Percentiles rank a stretch among this genome's conserved stretches.
Evolutionary conservation across 2,888 invertebrate species (phyloP).

Genomic region (Campoplex capitator): DNA sequence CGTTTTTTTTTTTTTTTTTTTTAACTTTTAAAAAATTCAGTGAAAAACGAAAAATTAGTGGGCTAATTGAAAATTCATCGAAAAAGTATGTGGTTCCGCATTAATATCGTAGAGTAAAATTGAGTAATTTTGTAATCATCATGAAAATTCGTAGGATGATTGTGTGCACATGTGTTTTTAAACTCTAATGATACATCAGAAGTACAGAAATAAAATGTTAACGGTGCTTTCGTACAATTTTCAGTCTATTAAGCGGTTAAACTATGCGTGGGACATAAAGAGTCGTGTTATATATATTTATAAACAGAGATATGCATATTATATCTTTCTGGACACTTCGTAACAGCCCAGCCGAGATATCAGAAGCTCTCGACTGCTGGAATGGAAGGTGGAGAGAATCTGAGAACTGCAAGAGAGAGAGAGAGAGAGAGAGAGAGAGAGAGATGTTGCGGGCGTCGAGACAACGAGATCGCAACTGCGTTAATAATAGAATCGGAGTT

Average conservation of each 20-base stretch:
- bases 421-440: conserved; percentile 48
- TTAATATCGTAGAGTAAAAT: not conserved
- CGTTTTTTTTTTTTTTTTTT: too few species aligned
- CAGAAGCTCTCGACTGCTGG: conserved; percentile 43
- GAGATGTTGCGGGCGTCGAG: conserved; percentile 55
- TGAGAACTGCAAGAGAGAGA: conserved; percentile 32
- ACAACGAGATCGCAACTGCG: conserved; percentile 60
- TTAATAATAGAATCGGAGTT: conserved; percentile 69
- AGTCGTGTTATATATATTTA: conserved; percentile 14
- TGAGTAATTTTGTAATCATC: conserved; percentile 5
- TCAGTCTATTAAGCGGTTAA: conserved; percentile 53
- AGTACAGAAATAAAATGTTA: conserved; percentile 22
- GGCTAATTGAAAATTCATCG: not conserved
- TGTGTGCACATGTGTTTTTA: conserved; percentile 14
- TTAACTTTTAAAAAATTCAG: too few species aligned
- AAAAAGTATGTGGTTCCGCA: not conserved
- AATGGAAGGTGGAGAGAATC: conserved; percentile 47
- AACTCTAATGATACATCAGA: not conserved
- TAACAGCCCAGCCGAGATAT: conserved; percentile 57
- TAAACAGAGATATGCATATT: not conserved
- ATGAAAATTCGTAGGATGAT: not conserved
- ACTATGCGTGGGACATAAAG: conserved; percentile 60
- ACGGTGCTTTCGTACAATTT: conserved; percentile 29
- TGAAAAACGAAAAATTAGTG: too few species aligned
- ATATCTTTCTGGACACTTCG: conserved; percentile 38